Conservation (phyloP, 1,140 invertebrate genomes). For the Sesamia nonagrioides region DNA sequence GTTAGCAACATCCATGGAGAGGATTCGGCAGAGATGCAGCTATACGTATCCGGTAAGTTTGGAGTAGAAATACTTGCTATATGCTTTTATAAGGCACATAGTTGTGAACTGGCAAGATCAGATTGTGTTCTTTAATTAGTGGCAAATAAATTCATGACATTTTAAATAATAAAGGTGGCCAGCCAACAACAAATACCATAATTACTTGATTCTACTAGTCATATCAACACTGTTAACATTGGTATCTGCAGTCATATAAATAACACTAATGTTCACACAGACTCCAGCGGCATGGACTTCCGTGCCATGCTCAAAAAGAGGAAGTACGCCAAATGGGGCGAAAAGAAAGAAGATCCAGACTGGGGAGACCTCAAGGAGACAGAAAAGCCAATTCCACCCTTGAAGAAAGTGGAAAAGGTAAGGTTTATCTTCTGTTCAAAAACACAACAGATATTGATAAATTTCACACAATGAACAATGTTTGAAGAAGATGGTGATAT, state of each 20-base stretch:
- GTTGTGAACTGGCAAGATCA: background rate
- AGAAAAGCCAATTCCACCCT: constrained; percentile 94
- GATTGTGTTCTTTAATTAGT: no score
- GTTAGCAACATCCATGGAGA: constrained; percentile 97
- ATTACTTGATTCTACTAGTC: constrained; percentile 2
- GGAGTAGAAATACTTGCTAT: background rate
- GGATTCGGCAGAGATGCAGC: constrained; percentile 97
- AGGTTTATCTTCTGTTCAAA: constrained; percentile 61
- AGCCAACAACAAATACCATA: background rate
- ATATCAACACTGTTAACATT: background rate
- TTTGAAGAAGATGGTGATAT: constrained; percentile 74
- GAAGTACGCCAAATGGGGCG: constrained; percentile 97
- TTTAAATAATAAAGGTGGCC: background rate
- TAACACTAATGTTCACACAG: constrained; percentile 83
- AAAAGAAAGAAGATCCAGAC: constrained; percentile 96
- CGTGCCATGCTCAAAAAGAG: constrained; percentile 98
- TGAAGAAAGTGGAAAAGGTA: constrained; percentile 98
- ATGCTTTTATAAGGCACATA: background rate
- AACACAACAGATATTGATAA: background rate
- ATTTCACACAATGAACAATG: background rate
- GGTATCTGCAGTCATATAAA: background rate
- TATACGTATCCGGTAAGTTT: constrained; percentile 97
- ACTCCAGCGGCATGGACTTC: constrained; percentile 99
- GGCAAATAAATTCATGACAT: background rate
- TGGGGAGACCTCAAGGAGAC: constrained; percentile 97